Evolutionary conservation across 2,113 vertebrate genomes (phyloP).

Genomic region (Calidris pugnax): DNA sequence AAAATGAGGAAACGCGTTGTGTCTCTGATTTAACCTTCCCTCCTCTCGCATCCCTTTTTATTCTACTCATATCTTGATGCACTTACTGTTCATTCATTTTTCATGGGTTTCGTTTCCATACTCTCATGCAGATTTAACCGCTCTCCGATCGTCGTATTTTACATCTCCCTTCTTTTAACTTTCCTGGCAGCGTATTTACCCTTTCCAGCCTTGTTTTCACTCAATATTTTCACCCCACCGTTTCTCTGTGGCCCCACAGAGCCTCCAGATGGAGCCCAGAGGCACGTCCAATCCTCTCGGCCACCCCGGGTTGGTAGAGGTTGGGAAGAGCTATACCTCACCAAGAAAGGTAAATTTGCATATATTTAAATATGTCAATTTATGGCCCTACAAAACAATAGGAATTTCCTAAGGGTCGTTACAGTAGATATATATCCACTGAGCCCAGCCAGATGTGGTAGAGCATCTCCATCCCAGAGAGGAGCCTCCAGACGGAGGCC

Average conservation of each 20-base stretch:
- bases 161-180: not conserved
- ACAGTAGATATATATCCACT: not conserved
- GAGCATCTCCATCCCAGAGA: not conserved
- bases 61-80: not conserved
- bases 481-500: not conserved
- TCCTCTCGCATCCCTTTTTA: not conserved
- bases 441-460: not conserved
- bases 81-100: not conserved
- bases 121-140: not conserved
- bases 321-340: not conserved
- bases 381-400: not conserved
- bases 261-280: not conserved
- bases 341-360: not conserved
- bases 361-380: not conserved
- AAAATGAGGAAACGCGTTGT: not conserved
- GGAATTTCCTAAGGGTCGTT: not conserved
- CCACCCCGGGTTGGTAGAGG: not conserved
- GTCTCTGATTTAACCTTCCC: not conserved
- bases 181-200: not conserved
- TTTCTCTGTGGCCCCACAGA: rapidly evolving
- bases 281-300: rapidly evolving
- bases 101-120: not conserved
- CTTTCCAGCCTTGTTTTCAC: not conserved
- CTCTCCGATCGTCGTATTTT: not conserved
- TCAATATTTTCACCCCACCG: not conserved